Base-by-base conservation (phyloP, 2,113 vertebrate genomes). In the Galemys pyrenaicus region DNA sequence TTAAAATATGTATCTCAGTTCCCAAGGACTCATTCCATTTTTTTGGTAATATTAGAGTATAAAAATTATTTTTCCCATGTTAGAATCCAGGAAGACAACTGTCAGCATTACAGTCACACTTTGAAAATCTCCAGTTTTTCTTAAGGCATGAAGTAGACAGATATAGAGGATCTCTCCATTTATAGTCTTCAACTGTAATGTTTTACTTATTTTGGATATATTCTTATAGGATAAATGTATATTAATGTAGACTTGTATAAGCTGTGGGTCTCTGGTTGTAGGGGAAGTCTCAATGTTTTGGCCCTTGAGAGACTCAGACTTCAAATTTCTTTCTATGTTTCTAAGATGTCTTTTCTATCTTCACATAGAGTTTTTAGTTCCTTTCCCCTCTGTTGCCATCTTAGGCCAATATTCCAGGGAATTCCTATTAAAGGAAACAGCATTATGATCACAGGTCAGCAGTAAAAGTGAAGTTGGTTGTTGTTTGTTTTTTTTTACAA, bases 311-410 rank as follows among this genome's bases (percentile, higher is more conserved):
- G 73, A 37, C 26, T 80, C 39, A 78, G 3, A 32, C 46, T 87
- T 83, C 51, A 87, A 58, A 7, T n/a, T 65, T 83, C 82, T 68
- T 92, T 74, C 54, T 80, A 37, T 46, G 64, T 79, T 84, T 94
- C 44, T 71, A 74, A 90, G 41, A 73, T 95, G 78, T 89, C 7
- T 85, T 16, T 32, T 84, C 15, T 2, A 30, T 15, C 62, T 81
- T 54, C 22, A n/a, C 44, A 24, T 11, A 35, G 28, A 65, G 5
- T 60, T 67, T 85, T 91, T 89, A 62, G 39, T 16, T 89, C 39
- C 28, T 84, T 92, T 74, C 49, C 49, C 17, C 78, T 79, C 19
- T 62, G 49, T 41, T 11, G 11, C n/a, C 64, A 2, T 73, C 39
- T 83, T 56, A 4, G 22, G 10, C 24, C 35, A 87, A 39, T 87